These are phyloP conservation scores for Parasteatoda lunata DNA, from an alignment of 2,888 invertebrate species.

Conservation along the genomic window DNA sequence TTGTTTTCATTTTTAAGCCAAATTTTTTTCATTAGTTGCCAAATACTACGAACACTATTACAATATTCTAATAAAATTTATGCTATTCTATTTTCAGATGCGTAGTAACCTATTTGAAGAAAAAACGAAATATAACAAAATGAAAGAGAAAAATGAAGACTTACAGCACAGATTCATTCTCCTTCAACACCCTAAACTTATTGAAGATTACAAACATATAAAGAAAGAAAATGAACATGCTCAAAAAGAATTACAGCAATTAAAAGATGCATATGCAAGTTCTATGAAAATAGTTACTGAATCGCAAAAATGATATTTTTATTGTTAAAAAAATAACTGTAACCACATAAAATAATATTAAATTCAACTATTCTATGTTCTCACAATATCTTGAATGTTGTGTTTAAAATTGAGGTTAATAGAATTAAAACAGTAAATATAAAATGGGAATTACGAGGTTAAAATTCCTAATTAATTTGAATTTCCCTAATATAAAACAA, in stretches of 20 bases:
- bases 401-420: no score
- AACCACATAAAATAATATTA: neutral
- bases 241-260: conserved; percentile 24
- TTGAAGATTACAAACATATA: conserved; percentile 44
- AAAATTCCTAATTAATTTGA: neutral
- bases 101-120: conserved; percentile 31
- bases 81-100: conserved; percentile 19
- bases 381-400: no score
- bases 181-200: conserved; percentile 36
- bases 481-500: neutral
- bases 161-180: conserved; percentile 41
- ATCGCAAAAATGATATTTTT: neutral
- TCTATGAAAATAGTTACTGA: conserved; percentile 10
- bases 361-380: neutral
- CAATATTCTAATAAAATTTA: no score
- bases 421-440: no score
- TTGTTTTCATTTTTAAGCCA: no score
- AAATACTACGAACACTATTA: no score
- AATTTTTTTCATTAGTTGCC: no score
- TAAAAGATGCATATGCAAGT: conserved; percentile 26
- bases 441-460: no score
- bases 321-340: neutral
- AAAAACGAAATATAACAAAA: conserved; percentile 34
- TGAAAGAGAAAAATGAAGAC: conserved; percentile 48
- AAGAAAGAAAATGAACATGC: conserved; percentile 26